These are phyloP conservation scores for Eulemur rufifrons DNA, from an alignment of 2,113 vertebrate species.

Conservation along the genomic window DNA sequence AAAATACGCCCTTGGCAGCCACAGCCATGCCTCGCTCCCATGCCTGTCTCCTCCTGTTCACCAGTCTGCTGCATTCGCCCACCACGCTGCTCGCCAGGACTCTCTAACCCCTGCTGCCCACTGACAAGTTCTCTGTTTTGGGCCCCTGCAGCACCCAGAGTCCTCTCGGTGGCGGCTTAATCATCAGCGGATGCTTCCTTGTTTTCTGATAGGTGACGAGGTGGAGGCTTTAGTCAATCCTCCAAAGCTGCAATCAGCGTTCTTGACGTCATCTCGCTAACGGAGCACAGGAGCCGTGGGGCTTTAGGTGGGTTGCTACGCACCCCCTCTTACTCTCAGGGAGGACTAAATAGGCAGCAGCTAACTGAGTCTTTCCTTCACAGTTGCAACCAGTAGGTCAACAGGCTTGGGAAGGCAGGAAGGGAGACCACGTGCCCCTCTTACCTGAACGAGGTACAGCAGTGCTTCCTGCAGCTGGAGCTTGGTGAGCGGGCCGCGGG, in stretches of 20 bases:
- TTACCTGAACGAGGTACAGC: constrained; percentile 92
- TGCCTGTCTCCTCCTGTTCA: neutral
- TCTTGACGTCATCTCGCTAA: neutral
- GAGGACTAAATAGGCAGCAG: neutral
- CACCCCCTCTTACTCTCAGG: neutral
- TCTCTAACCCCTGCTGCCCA: neutral
- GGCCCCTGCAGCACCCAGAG: neutral
- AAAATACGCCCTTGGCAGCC: neutral
- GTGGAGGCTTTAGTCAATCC: neutral
- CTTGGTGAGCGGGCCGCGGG: constrained; percentile 83
- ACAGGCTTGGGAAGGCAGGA: neutral
- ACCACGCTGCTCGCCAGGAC: too few relatives aligned
- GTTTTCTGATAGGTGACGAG: neutral
- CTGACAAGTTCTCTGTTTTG: neutral
- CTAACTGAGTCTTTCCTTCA: neutral
- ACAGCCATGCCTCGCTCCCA: too few relatives aligned
- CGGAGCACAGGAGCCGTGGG: neutral
- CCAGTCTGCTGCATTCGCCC: neutral
- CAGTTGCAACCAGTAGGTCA: neutral
- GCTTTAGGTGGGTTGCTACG: neutral
- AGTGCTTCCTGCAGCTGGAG: constrained; percentile 92
- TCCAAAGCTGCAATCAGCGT: neutral
- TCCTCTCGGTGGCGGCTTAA: neutral
- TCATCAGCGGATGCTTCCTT: neutral
- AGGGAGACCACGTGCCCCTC: neutral